phyloP scores from a whole-genome alignment of 2,797 vertebrate genomes.

The Pangasius larnaudii region DNA sequence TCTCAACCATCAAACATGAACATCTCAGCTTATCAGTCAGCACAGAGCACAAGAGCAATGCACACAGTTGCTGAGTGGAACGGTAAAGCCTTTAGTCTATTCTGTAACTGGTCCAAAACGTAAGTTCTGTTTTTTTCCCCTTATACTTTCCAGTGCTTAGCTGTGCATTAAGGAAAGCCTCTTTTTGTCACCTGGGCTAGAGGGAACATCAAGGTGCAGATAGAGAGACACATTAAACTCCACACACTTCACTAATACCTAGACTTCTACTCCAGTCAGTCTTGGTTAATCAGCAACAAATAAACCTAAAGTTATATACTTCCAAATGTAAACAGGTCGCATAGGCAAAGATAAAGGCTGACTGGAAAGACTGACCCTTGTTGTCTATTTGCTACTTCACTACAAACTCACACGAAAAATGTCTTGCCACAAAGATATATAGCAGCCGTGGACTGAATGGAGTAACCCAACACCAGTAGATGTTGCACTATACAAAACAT shows the following conservation, averaged over 20 bases:
- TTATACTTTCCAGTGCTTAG: slow-evolving; percentile 48
- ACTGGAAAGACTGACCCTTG: slow-evolving; percentile 13
- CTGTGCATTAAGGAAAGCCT: slow-evolving; percentile 50
- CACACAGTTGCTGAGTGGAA: slow-evolving; percentile 42
- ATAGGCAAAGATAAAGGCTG: slow-evolving; percentile 13
- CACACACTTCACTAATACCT: not conserved
- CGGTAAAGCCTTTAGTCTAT: slow-evolving; percentile 50
- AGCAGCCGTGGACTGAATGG: slow-evolving; percentile 9
- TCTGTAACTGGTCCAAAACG: slow-evolving; percentile 50
- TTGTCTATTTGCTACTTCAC: slow-evolving; percentile 13
- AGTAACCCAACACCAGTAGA: slow-evolving; percentile 43
- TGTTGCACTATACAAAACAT: slow-evolving; percentile 18
- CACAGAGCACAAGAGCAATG: slow-evolving; percentile 48
- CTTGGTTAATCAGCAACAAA: not conserved
- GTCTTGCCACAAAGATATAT: slow-evolving; percentile 39
- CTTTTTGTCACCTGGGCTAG: slow-evolving; percentile 57
- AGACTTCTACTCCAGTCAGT: not conserved
- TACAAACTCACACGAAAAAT: not conserved
- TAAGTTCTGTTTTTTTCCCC: slow-evolving; percentile 31
- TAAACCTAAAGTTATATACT: slow-evolving; percentile 55
- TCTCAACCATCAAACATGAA: slow-evolving; percentile 52
- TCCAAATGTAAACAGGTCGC: not conserved
- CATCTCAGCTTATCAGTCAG: slow-evolving; percentile 56
- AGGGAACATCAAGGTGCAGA: slow-evolving; percentile 49
- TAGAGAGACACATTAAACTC: not conserved